These are phyloP conservation scores for Teleopsis dalmanni DNA, from an alignment of 1,140 invertebrate species.

Conservation along the genomic window DNA sequence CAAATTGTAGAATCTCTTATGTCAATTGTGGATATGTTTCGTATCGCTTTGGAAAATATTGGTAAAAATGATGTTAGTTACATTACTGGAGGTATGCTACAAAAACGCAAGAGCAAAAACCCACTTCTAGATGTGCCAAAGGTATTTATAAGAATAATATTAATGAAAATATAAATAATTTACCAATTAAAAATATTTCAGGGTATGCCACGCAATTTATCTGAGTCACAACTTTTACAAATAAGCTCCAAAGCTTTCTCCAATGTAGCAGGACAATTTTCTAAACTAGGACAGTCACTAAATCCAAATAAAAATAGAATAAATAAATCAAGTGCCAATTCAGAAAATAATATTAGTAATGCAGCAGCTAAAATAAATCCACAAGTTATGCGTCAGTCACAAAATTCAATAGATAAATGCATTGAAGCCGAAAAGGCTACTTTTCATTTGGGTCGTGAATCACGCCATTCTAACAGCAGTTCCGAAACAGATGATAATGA, in stretches of 20 bases:
- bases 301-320: constrained; percentile 46
- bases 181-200: constrained; percentile 6
- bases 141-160: constrained; percentile 3
- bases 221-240: constrained; percentile 52
- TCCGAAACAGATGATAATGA: constrained; percentile 49
- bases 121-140: constrained; percentile 37
- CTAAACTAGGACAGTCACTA: constrained; percentile 64
- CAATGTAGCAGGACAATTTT: constrained; percentile 78
- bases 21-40: constrained; percentile 79
- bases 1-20: constrained; percentile 80
- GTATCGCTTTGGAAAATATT: constrained; percentile 69
- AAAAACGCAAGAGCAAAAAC: constrained; percentile 55
- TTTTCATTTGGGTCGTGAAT: constrained; percentile 23
- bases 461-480: constrained; percentile 33
- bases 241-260: constrained; percentile 71
- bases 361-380: constrained; percentile 25
- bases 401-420: constrained; percentile 19
- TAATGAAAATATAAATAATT: neutral
- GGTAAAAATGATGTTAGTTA: constrained; percentile 55
- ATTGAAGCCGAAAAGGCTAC: constrained; percentile 31
- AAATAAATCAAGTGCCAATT: constrained; percentile 22
- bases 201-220: constrained; percentile 51
- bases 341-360: constrained; percentile 11
- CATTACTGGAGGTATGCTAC: constrained; percentile 59
- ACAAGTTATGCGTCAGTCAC: constrained; percentile 29